Evolutionary conservation across 2,888 invertebrate species (phyloP).

Genomic region (Conomelus anceps): DNA sequence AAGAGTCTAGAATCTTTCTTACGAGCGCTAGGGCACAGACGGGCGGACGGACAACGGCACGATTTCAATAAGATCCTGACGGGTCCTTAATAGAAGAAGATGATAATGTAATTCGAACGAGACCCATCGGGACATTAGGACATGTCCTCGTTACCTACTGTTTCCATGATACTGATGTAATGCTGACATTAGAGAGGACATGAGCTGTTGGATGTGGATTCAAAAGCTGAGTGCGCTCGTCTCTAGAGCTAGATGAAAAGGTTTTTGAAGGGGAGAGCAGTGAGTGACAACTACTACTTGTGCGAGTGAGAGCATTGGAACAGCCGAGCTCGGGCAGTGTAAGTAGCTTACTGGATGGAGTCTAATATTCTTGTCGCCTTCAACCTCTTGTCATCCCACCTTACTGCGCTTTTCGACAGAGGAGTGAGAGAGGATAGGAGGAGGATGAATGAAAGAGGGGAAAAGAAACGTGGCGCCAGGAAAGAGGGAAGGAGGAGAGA

Average conservation of each 20-base stretch:
- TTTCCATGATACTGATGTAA: not conserved
- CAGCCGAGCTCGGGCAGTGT: not conserved
- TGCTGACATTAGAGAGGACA: not conserved
- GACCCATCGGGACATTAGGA: not conserved
- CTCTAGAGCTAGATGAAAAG: not conserved
- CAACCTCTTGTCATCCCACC: not conserved
- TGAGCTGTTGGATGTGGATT: not conserved
- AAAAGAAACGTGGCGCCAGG: too few relatives aligned
- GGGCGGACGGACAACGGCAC: too few relatives aligned
- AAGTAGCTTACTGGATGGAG: not conserved
- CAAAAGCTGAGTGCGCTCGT: not conserved
- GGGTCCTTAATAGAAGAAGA: not conserved
- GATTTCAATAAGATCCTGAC: too few relatives aligned
- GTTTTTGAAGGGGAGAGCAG: not conserved
- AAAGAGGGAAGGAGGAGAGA: too few relatives aligned
- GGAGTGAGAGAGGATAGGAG: too few relatives aligned
- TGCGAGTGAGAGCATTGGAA: not conserved
- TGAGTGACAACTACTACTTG: not conserved
- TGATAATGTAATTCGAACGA: not conserved
- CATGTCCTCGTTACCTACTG: not conserved
- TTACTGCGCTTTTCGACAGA: too few relatives aligned
- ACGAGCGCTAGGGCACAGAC: too few relatives aligned
- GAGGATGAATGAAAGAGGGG: too few relatives aligned
- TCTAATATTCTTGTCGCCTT: not conserved
- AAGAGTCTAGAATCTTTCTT: too few relatives aligned